Conservation (phyloP, 2,113 vertebrate genomes). For the Lethenteron camtschaticum region DNA sequence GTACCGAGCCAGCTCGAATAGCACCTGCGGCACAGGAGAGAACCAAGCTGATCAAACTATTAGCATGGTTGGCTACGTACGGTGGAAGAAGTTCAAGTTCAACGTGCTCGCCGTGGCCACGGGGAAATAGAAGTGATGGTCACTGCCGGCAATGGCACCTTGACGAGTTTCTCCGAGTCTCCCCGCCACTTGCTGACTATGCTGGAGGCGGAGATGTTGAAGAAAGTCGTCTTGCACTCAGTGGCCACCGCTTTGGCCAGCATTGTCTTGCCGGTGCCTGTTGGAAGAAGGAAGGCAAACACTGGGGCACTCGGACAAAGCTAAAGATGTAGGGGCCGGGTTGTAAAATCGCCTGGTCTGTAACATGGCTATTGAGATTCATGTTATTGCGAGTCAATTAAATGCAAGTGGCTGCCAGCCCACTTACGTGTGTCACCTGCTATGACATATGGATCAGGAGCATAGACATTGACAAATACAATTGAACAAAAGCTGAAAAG, state of each 20-base stretch:
- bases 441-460: no score
- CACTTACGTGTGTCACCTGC: no score
- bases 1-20: conserved; percentile 80
- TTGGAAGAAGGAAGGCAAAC: background rate
- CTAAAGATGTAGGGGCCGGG: no score
- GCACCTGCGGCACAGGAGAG: conserved; percentile 28
- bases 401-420: no score
- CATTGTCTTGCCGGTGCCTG: conserved; percentile 81
- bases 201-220: conserved; percentile 89
- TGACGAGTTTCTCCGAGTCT: conserved; percentile 82
- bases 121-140: no score
- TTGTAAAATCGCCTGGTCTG: no score
- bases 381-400: background rate
- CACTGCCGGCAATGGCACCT: conserved; percentile 13
- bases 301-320: no score
- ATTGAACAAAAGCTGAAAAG: no score
- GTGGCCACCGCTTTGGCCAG: conserved; percentile 91
- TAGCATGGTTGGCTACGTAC: no score
- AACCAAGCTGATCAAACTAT: background rate
- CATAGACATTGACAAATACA: no score
- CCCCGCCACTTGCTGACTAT: conserved; percentile 98
- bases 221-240: conserved; percentile 83
- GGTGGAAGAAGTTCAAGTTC: no score
- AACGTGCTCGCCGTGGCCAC: no score
- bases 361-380: conserved; percentile 2